Base-by-base conservation (phyloP, 30 jellyfish, hydroid and myxozoan species). In the Aurelia coerulea region DNA sequence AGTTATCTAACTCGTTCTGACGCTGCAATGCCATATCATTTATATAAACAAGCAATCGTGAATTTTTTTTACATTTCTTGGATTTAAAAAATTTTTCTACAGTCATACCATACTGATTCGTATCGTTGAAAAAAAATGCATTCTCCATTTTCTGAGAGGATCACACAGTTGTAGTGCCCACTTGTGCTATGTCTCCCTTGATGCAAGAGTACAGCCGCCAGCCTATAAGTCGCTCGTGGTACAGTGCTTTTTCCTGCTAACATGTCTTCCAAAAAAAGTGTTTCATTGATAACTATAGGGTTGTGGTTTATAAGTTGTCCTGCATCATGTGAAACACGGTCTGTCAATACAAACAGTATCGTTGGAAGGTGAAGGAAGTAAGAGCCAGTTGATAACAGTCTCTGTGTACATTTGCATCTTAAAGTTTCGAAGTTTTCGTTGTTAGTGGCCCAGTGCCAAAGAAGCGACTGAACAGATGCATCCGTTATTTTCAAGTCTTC, bases 191-290 rank as follows among this genome's bases (percentile, higher is more conserved):
- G 29, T 23, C 29, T 23, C 29, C 29, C 29, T 23, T 23, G 29
- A 23, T 23, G 29, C 29, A 23, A 23, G 29, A 67, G 16, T n/a
- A 67, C 78, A n/a, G 78, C 78, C 14, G 54, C 54, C 17, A 67
- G 16, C 19, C 78, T 35, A 34, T 67, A 29, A 49, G 42, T 42
- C 13, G 53, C 50, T n/a, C 29, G 5, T 13, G 34, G 53, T 29
- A 4, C 54, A 34, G 16, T 67, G 16, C 17, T n/a, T 18, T 9
- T 18, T n/a, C 78, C 78, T 4, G 78, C 53, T 18, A 67, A n/a
- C 78, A 67, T 67, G 54, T 67, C 52, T 67, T 35, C 34, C 13
- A 67, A 34, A 29, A 14, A 67, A 9, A 67, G 78, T 9, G 78
- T 67, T n/a, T 67, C 78, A 16, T 67, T 67, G 6, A 67, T 34